Conservation (phyloP, 2,888 invertebrate genomes). For the Acronicta aceris region DNA sequence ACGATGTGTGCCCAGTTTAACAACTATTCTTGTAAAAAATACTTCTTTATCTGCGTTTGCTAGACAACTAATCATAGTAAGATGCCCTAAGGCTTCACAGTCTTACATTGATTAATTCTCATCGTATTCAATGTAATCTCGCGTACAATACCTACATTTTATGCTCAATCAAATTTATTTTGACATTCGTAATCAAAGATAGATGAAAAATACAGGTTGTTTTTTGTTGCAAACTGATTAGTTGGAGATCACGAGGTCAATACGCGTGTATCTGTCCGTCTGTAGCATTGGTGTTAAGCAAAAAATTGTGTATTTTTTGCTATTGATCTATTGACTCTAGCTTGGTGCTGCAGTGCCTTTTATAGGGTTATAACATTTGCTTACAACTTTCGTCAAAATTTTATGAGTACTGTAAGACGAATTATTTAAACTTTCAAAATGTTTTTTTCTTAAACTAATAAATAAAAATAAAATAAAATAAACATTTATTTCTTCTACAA, state of each 20-base stretch:
- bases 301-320: conserved; percentile 9
- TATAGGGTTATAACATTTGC: too few relatives aligned
- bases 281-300: not conserved
- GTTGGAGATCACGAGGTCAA: conserved; percentile 22
- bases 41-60: not conserved
- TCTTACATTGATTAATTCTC: conserved; percentile 9
- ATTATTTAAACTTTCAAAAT: too few relatives aligned
- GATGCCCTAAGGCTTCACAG: not conserved
- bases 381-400: too few relatives aligned
- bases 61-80: conserved; percentile 4
- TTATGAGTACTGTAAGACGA: too few relatives aligned
- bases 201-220: conserved; percentile 6
- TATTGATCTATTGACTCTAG: too few relatives aligned
- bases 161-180: conserved; percentile 24
- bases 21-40: too few relatives aligned
- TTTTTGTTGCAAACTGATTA: conserved; percentile 5
- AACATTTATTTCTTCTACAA: too few relatives aligned
- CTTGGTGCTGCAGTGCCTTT: too few relatives aligned
- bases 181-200: conserved; percentile 22
- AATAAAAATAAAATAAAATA: too few relatives aligned
- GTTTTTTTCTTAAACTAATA: too few relatives aligned
- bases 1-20: too few relatives aligned
- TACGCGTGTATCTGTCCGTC: not conserved
- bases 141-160: conserved; percentile 5
- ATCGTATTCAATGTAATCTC: conserved; percentile 3